These are phyloP conservation scores for Diprion similis DNA, from an alignment of 1,140 invertebrate genomes.

Conservation along the genomic window DNA sequence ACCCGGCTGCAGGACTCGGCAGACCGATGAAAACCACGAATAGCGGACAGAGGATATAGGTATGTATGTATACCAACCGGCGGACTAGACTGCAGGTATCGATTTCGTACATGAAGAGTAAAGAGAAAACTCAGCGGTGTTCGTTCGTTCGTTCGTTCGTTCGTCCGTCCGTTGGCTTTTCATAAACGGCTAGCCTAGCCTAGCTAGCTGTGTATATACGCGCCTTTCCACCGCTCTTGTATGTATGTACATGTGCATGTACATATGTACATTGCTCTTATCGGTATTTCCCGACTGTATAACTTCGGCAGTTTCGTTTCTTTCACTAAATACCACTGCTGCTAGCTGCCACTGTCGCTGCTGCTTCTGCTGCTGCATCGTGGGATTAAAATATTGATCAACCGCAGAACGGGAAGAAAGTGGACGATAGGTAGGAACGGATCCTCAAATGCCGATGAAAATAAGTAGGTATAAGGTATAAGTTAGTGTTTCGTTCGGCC, in stretches of 20 bases:
- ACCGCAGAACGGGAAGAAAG: conserved; percentile 34
- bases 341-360: not conserved
- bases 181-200: not conserved
- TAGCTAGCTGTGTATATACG: not conserved
- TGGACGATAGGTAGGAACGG: conserved; percentile 33
- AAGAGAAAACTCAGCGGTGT: conserved; percentile 16
- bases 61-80: not conserved
- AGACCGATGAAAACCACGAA: not conserved
- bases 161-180: conserved; percentile 30
- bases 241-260: not conserved
- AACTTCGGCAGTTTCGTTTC: conserved; percentile 21
- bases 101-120: conserved; percentile 27
- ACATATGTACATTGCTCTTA: not conserved
- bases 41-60: not conserved
- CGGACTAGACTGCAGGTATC: conserved; percentile 28
- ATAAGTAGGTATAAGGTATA: not conserved
- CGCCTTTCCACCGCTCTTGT: conserved; percentile 7
- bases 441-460: conserved; percentile 45
- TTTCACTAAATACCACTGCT: conserved; percentile 52
- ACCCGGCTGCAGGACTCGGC: not conserved
- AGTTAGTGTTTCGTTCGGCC: no score
- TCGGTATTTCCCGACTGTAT: not conserved
- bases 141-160: conserved; percentile 27
- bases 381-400: conserved; percentile 64
- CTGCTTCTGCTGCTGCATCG: conserved; percentile 48